phyloP scores from a whole-genome alignment of 2,888 invertebrate genomes.

The Eupithecia subfuscata region DNA sequence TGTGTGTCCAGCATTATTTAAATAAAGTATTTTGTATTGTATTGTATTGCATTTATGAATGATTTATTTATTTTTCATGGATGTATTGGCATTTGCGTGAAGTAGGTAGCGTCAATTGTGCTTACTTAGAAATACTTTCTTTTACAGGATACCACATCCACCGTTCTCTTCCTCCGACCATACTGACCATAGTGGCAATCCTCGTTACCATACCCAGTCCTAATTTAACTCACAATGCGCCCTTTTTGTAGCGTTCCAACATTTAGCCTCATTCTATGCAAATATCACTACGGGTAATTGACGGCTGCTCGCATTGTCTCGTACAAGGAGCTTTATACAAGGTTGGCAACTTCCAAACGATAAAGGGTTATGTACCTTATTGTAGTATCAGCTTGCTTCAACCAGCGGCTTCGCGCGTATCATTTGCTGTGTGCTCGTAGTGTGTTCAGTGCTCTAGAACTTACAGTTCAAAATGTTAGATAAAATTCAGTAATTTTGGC shows the following conservation, averaged over 20 bases:
- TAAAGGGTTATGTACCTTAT: neutral
- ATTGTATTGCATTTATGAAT: too few species aligned
- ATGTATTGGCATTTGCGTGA: too few species aligned
- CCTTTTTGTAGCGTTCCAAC: slow-evolving; percentile 41
- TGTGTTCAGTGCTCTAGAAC: too few species aligned
- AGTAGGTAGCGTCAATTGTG: too few species aligned
- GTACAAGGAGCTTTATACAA: slow-evolving; percentile 8
- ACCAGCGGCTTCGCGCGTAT: too few species aligned
- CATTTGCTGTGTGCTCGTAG: too few species aligned
- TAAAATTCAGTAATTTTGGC: too few species aligned
- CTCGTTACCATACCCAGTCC: slow-evolving; percentile 60
- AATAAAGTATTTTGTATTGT: too few species aligned
- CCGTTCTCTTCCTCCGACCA: slow-evolving; percentile 33
- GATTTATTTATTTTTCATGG: too few species aligned
- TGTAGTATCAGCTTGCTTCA: neutral
- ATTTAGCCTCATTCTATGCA: slow-evolving; percentile 42
- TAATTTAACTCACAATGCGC: slow-evolving; percentile 62
- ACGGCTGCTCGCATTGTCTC: slow-evolving; percentile 37
- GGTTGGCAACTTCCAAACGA: neutral
- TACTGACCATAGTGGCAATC: slow-evolving; percentile 50
- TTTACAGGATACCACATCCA: slow-evolving; percentile 34
- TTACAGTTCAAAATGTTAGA: too few species aligned
- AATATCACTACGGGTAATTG: slow-evolving; percentile 43
- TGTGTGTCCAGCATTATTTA: too few species aligned
- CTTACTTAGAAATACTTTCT: too few species aligned